Conservation (phyloP, 2,797 vertebrate species). For the Valencia hispanica region DNA sequence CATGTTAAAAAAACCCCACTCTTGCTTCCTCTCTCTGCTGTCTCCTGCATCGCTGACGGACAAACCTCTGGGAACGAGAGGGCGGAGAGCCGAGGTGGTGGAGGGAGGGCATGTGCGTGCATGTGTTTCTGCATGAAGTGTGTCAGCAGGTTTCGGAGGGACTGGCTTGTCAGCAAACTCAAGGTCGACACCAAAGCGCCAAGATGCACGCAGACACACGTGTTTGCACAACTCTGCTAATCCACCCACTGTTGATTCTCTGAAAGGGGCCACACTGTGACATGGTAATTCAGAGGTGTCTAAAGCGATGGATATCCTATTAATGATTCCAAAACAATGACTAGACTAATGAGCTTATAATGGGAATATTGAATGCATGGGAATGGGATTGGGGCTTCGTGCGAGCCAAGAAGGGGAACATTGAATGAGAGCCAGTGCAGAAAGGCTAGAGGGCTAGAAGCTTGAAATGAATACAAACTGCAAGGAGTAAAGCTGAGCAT, state of each 20-base stretch:
- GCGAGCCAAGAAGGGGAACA: slow-evolving; percentile 64
- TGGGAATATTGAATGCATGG: slow-evolving; percentile 81
- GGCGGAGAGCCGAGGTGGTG: slow-evolving; percentile 53
- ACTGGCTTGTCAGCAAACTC: slow-evolving; percentile 77
- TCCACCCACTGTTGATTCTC: slow-evolving; percentile 49
- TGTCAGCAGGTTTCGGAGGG: slow-evolving; percentile 78
- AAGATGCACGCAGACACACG: slow-evolving; percentile 32
- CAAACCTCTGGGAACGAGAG: slow-evolving; percentile 66
- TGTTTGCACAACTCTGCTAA: slow-evolving; percentile 40
- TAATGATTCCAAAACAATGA: slow-evolving; percentile 80
- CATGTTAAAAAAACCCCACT: slow-evolving; percentile 77
- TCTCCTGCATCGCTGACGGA: slow-evolving; percentile 72
- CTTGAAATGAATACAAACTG: slow-evolving; percentile 74
- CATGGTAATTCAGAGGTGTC: slow-evolving; percentile 78
- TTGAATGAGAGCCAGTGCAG: slow-evolving; percentile 73
- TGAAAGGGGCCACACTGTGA: slow-evolving; percentile 69
- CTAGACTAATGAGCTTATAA: slow-evolving; percentile 80
- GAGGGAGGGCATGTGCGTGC: slow-evolving; percentile 54
- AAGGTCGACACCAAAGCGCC: slow-evolving; percentile 67
- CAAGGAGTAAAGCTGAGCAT: slow-evolving; percentile 48
- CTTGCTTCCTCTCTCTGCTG: slow-evolving; percentile 43
- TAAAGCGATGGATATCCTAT: slow-evolving; percentile 76
- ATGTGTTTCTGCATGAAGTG: slow-evolving; percentile 68
- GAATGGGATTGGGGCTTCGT: slow-evolving; percentile 73
- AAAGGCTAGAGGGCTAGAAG: slow-evolving; percentile 68